Evolutionary conservation across 2,113 vertebrate genomes (phyloP).

Genomic region (Anas platyrhynchos): DNA sequence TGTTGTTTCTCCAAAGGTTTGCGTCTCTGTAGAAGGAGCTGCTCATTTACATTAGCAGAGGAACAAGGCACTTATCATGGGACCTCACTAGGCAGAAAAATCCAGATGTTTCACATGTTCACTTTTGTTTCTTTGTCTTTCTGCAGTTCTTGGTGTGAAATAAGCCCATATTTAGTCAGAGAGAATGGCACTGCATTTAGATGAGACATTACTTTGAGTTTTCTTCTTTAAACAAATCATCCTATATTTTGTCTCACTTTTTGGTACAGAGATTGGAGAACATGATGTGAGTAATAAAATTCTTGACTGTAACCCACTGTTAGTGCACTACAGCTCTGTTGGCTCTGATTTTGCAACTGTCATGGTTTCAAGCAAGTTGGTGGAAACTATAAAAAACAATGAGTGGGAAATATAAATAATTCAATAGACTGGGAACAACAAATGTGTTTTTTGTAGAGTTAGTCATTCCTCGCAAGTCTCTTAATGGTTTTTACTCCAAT

Average conservation of each 20-base stretch:
- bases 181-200: background rate
- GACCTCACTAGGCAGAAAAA: background rate
- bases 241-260: background rate
- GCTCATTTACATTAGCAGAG: background rate
- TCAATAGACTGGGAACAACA: background rate
- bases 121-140: background rate
- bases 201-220: background rate
- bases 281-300: background rate
- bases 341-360: background rate
- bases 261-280: background rate
- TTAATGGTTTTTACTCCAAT: background rate
- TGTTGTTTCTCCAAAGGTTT: background rate
- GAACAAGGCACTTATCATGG: background rate
- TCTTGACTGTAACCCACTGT: background rate
- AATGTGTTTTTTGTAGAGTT: background rate
- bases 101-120: background rate
- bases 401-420: slow-evolving; percentile 16
- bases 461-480: background rate
- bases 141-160: background rate
- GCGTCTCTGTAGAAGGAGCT: background rate
- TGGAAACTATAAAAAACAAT: background rate
- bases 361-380: background rate
- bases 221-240: background rate
- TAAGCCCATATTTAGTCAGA: background rate
- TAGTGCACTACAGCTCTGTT: background rate